Evolutionary conservation across 2,797 vertebrate species (phyloP).

Genomic region (Oryzias dopingdopingensis): DNA sequence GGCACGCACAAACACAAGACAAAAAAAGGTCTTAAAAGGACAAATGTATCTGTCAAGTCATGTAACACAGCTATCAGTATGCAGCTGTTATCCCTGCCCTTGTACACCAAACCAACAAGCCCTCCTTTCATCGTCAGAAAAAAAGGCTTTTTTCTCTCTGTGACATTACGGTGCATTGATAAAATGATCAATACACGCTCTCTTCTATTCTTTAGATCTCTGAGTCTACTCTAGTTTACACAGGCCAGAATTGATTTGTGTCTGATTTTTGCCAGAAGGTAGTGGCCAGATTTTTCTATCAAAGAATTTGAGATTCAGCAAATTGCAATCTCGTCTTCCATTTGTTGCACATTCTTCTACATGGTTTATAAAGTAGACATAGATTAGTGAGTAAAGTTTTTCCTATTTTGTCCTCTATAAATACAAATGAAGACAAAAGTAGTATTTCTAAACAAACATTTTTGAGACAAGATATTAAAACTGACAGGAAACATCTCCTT

Average conservation of each 20-base stretch:
- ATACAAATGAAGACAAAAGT: no score
- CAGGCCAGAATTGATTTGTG: constrained; percentile 63
- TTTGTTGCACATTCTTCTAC: constrained; percentile 17
- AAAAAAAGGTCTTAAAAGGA: constrained; percentile 65
- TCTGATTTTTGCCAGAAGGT: constrained; percentile 54
- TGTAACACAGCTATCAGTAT: constrained; percentile 53
- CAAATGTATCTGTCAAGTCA: constrained; percentile 38
- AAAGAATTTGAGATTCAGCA: constrained; percentile 48
- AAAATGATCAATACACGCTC: constrained; percentile 67
- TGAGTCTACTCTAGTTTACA: constrained; percentile 62
- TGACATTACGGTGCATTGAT: constrained; percentile 71
- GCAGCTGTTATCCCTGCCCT: constrained; percentile 64
- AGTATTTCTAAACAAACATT: no score
- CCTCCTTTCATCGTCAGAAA: constrained; percentile 48
- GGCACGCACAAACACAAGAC: constrained; percentile 28
- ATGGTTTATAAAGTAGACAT: constrained; percentile 7
- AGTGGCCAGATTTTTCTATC: constrained; percentile 42
- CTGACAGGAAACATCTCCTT: no score
- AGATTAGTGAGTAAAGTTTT: no score
- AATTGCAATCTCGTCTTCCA: constrained; percentile 46
- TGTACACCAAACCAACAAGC: constrained; percentile 54
- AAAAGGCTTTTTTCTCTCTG: constrained; percentile 58
- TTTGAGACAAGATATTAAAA: no score
- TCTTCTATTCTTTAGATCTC: constrained; percentile 63
- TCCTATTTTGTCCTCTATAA: no score